Conservation (phyloP, 2,888 invertebrate genomes). For the Eumacrocentrus americanus region DNA sequence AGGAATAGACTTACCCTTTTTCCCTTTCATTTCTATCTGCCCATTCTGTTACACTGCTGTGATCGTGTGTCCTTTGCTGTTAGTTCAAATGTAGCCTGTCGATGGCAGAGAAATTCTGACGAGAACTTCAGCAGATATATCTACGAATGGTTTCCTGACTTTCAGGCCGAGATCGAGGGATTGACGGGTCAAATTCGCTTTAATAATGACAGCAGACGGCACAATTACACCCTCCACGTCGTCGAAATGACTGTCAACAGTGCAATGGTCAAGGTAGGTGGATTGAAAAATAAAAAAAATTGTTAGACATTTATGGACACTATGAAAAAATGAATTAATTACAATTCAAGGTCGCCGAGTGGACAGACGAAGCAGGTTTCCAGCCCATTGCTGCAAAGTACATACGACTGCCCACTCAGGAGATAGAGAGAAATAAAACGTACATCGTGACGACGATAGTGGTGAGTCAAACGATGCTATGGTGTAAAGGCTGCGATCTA, state of each 20-base stretch:
- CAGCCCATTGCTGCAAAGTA: conserved; percentile 78
- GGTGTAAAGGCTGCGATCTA: conserved; percentile 16
- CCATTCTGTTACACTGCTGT: neutral
- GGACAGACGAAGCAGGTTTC: conserved; percentile 83
- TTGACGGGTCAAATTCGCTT: conserved; percentile 90
- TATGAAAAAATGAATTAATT: neutral
- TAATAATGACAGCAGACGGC: conserved; percentile 86
- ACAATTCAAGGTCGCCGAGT: conserved; percentile 75
- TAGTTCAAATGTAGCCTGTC: neutral
- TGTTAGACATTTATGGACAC: too few relatives aligned
- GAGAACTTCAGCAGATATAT: neutral
- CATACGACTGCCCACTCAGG: conserved; percentile 73
- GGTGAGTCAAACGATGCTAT: conserved; percentile 60
- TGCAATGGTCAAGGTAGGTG: conserved; percentile 81
- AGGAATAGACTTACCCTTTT: neutral
- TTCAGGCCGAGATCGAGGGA: conserved; percentile 87
- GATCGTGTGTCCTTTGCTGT: conserved; percentile 13
- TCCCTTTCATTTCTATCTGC: neutral
- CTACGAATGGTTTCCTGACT: neutral
- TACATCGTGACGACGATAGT: conserved; percentile 86
- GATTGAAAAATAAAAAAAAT: conserved; percentile 14
- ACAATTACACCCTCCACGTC: conserved; percentile 88
- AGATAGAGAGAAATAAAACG: conserved; percentile 81
- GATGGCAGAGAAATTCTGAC: conserved; percentile 7
- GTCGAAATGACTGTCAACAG: conserved; percentile 94